Evolutionary conservation across 2,888 invertebrate genomes (phyloP).

Genomic region (Callyntrura guangdongensis): DNA sequence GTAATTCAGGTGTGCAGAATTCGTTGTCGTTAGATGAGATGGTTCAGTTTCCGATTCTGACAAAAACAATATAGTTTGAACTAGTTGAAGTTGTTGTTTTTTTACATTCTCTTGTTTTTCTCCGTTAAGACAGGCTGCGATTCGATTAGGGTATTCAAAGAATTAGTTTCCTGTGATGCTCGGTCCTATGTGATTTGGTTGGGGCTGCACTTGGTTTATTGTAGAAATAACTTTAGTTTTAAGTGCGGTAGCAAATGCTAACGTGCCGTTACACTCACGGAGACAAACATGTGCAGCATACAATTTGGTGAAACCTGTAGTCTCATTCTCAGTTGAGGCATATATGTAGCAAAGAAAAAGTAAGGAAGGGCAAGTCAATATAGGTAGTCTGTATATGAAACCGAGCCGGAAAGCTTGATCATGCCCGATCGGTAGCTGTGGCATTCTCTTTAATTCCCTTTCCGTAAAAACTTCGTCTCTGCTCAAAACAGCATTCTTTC

Average conservation of each 20-base stretch:
- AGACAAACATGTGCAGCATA: background rate
- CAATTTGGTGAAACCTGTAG: background rate
- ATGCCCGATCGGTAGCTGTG: constrained; percentile 2
- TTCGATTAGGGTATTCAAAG: too few species aligned
- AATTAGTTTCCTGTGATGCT: background rate
- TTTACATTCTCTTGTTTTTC: too few species aligned
- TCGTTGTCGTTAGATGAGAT: too few species aligned
- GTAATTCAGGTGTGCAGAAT: too few species aligned
- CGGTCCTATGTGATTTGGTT: too few species aligned
- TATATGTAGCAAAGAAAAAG: background rate
- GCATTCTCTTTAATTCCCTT: background rate
- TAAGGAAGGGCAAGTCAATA: background rate
- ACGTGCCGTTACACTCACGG: background rate
- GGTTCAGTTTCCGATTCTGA: too few species aligned
- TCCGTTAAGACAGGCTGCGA: too few species aligned
- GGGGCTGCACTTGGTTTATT: background rate
- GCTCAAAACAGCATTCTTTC: background rate
- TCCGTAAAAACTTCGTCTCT: background rate
- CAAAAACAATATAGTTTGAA: too few species aligned
- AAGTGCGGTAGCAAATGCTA: background rate
- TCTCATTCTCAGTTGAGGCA: background rate
- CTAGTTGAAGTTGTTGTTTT: too few species aligned
- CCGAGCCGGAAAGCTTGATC: background rate
- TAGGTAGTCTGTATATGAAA: constrained; percentile 4
- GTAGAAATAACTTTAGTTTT: background rate